These are phyloP conservation scores for Tachycineta bicolor DNA, from an alignment of 2,113 vertebrate genomes.

Conservation along the genomic window DNA sequence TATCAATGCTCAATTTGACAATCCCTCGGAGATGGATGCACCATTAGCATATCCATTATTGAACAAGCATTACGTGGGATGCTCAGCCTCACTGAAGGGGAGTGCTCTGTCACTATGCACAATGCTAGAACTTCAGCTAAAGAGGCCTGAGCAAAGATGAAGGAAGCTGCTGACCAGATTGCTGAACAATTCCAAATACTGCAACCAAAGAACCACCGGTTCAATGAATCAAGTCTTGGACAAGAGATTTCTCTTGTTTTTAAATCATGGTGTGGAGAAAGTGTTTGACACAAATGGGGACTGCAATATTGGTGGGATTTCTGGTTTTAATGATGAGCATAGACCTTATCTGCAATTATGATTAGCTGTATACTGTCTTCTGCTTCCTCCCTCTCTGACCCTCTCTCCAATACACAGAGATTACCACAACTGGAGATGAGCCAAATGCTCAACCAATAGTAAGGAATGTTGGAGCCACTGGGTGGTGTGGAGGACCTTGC, in stretches of 20 bases:
- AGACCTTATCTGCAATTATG: neutral
- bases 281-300: neutral
- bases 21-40: accelerated
- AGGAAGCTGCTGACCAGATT: neutral
- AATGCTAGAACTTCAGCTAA: neutral
- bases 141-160: neutral
- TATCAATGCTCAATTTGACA: neutral
- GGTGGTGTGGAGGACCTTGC: neutral
- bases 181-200: neutral
- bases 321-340: neutral
- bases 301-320: neutral
- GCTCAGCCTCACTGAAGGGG: neutral
- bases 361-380: neutral
- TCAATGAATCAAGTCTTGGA: neutral
- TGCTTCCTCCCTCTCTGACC: neutral
- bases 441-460: neutral
- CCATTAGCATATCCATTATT: neutral
- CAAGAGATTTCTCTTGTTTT: neutral
- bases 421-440: neutral
- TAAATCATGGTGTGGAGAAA: neutral
- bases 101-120: neutral
- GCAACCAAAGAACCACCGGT: neutral
- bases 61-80: neutral
- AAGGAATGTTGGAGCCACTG: neutral
- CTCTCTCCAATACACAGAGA: neutral